A percentile compares a stretch with the other conserved stretches of the same genome.
These are phyloP conservation scores for Drosophila serrata DNA, from an alignment of 1,140 invertebrate species.

Conservation along the genomic window DNA sequence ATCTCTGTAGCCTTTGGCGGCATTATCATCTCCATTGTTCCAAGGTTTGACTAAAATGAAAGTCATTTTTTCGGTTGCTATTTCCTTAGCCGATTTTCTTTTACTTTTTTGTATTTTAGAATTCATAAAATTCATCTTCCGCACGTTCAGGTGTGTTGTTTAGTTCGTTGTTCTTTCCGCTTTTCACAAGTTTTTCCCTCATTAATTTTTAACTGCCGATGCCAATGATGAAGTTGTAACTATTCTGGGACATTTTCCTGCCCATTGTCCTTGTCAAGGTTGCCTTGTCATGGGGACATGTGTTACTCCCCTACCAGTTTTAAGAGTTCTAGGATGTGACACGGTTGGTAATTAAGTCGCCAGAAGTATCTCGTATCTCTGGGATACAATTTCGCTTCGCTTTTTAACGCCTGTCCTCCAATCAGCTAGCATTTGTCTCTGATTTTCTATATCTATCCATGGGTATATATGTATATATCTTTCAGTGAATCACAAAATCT, in stretches of 20 bases:
- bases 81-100: slow-evolving; percentile 20
- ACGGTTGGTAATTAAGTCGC: slow-evolving; percentile 45
- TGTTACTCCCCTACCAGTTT: slow-evolving; percentile 9
- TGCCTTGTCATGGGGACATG: slow-evolving; percentile 48
- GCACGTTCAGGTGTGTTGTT: slow-evolving; percentile 45
- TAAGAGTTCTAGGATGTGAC: slow-evolving; percentile 25
- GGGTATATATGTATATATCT: slow-evolving; percentile 4
- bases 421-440: slow-evolving; percentile 39
- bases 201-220: slow-evolving; percentile 35
- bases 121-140: slow-evolving; percentile 30
- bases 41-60: slow-evolving; percentile 70
- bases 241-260: slow-evolving; percentile 27
- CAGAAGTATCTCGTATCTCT: slow-evolving; percentile 26
- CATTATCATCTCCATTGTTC: slow-evolving; percentile 65
- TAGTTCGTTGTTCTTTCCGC: slow-evolving; percentile 11
- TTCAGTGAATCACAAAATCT: slow-evolving; percentile 68
- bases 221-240: slow-evolving; percentile 45
- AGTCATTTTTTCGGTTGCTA: slow-evolving; percentile 74
- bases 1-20: slow-evolving; percentile 58
- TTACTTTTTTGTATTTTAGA: slow-evolving; percentile 4
- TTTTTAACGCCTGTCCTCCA: slow-evolving; percentile 33
- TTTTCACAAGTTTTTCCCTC: slow-evolving; percentile 24
- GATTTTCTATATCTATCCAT: slow-evolving; percentile 19
- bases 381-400: slow-evolving; percentile 25
- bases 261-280: slow-evolving; percentile 37